These are phyloP conservation scores for Unio delphinus DNA, from an alignment of 2,888 invertebrate species.

Conservation along the genomic window DNA sequence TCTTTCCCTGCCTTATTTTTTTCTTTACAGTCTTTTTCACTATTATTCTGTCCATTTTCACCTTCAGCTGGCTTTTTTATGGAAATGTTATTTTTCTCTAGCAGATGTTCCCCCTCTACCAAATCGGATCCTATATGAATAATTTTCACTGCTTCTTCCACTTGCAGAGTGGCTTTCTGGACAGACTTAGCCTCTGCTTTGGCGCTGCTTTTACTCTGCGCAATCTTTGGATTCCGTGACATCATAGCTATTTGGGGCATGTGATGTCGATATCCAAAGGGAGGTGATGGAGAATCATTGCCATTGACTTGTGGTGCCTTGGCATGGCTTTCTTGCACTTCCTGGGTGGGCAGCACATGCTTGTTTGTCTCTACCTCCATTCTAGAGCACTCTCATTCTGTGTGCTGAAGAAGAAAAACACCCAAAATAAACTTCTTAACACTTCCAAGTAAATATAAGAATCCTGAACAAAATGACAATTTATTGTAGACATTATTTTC, in stretches of 20 bases:
- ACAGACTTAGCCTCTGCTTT: slow-evolving; percentile 32
- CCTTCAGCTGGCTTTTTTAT: neutral
- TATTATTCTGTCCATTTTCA: slow-evolving; percentile 11
- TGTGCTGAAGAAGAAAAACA: too few species aligned
- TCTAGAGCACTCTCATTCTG: too few species aligned
- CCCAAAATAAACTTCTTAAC: too few species aligned
- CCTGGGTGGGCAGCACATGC: too few species aligned
- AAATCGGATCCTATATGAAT: slow-evolving; percentile 47
- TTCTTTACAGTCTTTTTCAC: slow-evolving; percentile 10
- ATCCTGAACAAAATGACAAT: too few species aligned
- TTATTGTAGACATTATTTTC: too few species aligned
- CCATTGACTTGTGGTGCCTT: too few species aligned
- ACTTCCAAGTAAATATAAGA: too few species aligned
- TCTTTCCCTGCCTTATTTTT: neutral
- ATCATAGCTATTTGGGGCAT: slow-evolving; percentile 60
- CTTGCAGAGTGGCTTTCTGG: slow-evolving; percentile 45
- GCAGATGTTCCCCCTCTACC: slow-evolving; percentile 27
- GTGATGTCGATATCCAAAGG: slow-evolving; percentile 50
- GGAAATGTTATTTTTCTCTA: neutral
- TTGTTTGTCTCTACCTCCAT: too few species aligned
- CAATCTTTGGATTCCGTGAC: slow-evolving; percentile 55
- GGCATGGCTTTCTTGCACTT: too few species aligned
- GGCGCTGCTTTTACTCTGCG: slow-evolving; percentile 58
- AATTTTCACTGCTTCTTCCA: slow-evolving; percentile 55
- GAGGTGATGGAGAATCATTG: slow-evolving; percentile 1